Base-by-base conservation (phyloP, 2,888 invertebrate genomes). In the Agriopis marginaria region DNA sequence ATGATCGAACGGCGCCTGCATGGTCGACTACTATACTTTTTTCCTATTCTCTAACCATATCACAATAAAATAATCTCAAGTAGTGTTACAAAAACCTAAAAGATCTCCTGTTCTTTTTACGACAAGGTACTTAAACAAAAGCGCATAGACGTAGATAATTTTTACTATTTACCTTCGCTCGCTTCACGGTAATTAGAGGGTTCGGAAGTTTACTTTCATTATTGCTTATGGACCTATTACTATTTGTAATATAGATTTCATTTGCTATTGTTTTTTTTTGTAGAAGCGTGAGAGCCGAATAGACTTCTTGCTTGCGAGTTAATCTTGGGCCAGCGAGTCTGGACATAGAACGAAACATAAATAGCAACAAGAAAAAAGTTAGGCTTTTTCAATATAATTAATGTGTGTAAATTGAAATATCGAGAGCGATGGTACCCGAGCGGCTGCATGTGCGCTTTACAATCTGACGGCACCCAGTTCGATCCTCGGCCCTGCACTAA, bases 201-300 rank as follows among this genome's bases (percentile, higher is more conserved):
- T 89, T 91, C 89, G 87, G 90, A 91, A 93, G 93, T 93, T 93
- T 90, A 87, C 91, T 89, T 92, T 89, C 89, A 89, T 91, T 91
- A 90, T 89, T 89, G 85, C 87, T 89, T 88, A 89, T 89, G 86
- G 86, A 86, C 87, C 89, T 89, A 89, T 92, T 92, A 92, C 89
- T 85, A 87, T 84, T 88, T 89, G 86, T 91, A 89, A 91, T 91
- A 90, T 88, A 89, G 88, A 90, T 92, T 92, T 92, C 87, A 88
- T 89, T 88, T 84, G 76, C 65, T 80, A 77, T 81, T 74, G 72
- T 78, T 79, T 78, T 86, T 78, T 86, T 70, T 86, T 83, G 85
- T 87, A 71, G 68, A 73, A 17, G 70, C 83, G 82, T 86, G 85
- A 80, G 84, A 84, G 77, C 66, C 39, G 59, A 69, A 66, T 40